A percentile compares a stretch with the other conserved stretches of the same genome.
Conservation (phyloP, 2,113 vertebrate species). For the Collichthys lucidus region DNA sequence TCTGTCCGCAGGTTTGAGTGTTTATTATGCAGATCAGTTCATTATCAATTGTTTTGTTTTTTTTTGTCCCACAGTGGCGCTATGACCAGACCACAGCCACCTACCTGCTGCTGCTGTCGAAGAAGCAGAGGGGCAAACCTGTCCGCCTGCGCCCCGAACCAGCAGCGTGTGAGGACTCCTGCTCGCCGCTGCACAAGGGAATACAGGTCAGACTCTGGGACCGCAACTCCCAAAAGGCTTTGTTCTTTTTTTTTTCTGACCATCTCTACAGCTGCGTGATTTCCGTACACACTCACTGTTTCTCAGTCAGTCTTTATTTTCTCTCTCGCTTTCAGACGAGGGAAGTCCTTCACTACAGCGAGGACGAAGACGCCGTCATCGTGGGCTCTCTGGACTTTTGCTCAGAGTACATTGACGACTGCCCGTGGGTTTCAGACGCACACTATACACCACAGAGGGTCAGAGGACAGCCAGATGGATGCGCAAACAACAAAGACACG, state of each 20-base stretch:
- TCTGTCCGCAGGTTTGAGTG: not conserved
- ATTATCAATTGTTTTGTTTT: too few species aligned
- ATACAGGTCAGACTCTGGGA: conserved; percentile 78
- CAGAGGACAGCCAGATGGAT: conserved; percentile 59
- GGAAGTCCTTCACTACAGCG: conserved; percentile 73
- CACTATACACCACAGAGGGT: conserved; percentile 53
- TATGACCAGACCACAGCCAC: conserved; percentile 93
- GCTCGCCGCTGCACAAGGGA: conserved; percentile 63
- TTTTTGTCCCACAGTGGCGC: conserved; percentile 85
- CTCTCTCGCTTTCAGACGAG: conserved; percentile 65
- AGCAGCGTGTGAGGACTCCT: conserved; percentile 31
- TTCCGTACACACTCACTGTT: not conserved
- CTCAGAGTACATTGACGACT: conserved; percentile 76
- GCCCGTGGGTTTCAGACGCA: conserved; percentile 52
- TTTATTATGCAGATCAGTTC: not conserved
- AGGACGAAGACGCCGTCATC: conserved; percentile 63
- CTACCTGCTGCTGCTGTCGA: conserved; percentile 92
- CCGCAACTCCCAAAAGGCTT: conserved; percentile 5
- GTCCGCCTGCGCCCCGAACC: conserved; percentile 80
- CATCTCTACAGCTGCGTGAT: not conserved
- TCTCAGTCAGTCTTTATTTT: not conserved
- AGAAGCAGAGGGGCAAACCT: conserved; percentile 89
- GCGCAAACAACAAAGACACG: conserved; percentile 23
- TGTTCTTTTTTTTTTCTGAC: conserved; percentile 10
- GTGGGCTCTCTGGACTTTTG: conserved; percentile 81